A percentile compares a stretch with the other conserved stretches of the same genome.
Evolutionary conservation across 2,888 invertebrate genomes (phyloP).

Genomic region (Lathronympha strigana): DNA sequence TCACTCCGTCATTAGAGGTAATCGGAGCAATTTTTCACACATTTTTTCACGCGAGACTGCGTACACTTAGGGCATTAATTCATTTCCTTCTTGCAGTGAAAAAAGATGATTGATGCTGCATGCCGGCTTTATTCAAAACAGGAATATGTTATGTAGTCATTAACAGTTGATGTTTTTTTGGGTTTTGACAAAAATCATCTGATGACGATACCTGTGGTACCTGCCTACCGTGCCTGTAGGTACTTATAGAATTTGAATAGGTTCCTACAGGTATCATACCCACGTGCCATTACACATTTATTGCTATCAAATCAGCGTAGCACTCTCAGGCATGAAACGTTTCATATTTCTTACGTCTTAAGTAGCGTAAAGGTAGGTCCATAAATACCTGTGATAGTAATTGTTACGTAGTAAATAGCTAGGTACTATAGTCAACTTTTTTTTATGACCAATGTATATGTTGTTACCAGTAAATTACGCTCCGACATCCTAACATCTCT

Average conservation of each 20-base stretch:
- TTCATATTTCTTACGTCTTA: too few species aligned
- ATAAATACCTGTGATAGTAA: too few species aligned
- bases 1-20: constrained; percentile 70
- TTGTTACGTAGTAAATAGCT: background rate
- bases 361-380: too few species aligned
- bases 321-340: too few species aligned
- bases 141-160: constrained; percentile 62
- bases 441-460: background rate
- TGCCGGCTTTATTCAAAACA: constrained; percentile 64
- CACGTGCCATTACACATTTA: too few species aligned
- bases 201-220: background rate
- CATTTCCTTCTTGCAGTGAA: constrained; percentile 71
- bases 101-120: constrained; percentile 77
- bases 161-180: constrained; percentile 49
- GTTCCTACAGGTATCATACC: too few species aligned
- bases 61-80: constrained; percentile 66
- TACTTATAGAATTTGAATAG: too few species aligned
- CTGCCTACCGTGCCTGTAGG: too few species aligned
- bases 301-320: too few species aligned
- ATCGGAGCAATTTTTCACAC: constrained; percentile 77
- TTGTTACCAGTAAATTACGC: constrained; percentile 23
- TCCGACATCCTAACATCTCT: constrained; percentile 20
- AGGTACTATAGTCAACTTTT: background rate
- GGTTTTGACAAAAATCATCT: constrained; percentile 48
- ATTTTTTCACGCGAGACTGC: constrained; percentile 69